A percentile compares a stretch with the other conserved stretches of the same genome.
Conservation (phyloP, 2,888 invertebrate genomes). For the Heteropelma amictum region DNA sequence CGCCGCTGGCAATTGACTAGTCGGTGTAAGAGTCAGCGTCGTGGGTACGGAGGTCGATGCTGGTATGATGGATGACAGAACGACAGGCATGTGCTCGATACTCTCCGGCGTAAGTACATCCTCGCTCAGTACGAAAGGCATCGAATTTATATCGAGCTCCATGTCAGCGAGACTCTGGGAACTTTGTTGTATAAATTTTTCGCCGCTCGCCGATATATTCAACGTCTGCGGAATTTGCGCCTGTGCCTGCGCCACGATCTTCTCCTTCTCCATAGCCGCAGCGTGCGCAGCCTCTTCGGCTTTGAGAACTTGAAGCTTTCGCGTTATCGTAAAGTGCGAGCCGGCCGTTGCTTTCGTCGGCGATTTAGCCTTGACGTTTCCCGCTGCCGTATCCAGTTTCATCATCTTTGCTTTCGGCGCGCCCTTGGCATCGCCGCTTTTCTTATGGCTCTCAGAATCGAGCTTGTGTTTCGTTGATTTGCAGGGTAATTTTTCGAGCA, state of each 20-base stretch:
- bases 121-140: conserved; percentile 87
- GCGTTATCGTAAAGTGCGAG: conserved; percentile 60
- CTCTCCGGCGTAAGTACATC: conserved; percentile 84
- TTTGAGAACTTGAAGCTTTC: conserved; percentile 69
- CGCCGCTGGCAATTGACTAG: conserved; percentile 61
- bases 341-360: conserved; percentile 55
- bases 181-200: conserved; percentile 71
- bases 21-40: conserved; percentile 61
- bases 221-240: conserved; percentile 53
- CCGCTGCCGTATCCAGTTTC: conserved; percentile 67
- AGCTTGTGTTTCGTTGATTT: conserved; percentile 72
- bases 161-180: conserved; percentile 72
- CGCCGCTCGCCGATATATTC: conserved; percentile 52
- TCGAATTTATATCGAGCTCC: conserved; percentile 86
- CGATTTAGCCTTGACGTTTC: conserved; percentile 62
- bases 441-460: conserved; percentile 62
- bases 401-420: conserved; percentile 67
- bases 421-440: conserved; percentile 57
- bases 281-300: conserved; percentile 65
- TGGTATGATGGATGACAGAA: conserved; percentile 76
- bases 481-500: conserved; percentile 67
- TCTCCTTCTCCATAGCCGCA: conserved; percentile 44
- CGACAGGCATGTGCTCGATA: conserved; percentile 85
- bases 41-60: conserved; percentile 50
- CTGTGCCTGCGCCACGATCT: neutral